These are phyloP conservation scores for Gorsachius magnificus DNA, from an alignment of 2,797 vertebrate species.

Conservation along the genomic window DNA sequence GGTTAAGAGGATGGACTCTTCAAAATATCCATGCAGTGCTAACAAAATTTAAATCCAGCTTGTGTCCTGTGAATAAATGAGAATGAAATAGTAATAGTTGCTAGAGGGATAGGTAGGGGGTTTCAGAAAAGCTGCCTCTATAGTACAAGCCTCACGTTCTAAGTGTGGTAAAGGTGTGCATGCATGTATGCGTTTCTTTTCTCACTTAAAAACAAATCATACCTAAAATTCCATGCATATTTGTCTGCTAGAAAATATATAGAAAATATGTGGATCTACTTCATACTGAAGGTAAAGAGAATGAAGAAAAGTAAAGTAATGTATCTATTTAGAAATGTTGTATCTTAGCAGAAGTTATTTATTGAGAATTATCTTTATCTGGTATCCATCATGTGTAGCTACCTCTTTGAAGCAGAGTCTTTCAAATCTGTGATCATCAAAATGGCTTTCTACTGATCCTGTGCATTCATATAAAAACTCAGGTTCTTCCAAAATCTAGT, in stretches of 20 bases:
- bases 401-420: not conserved
- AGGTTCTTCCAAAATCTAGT: not conserved
- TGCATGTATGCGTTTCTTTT: not conserved
- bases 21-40: not conserved
- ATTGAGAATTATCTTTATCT: not conserved
- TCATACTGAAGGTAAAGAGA: not conserved
- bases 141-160: not conserved
- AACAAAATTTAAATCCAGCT: not conserved
- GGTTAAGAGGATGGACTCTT: not conserved
- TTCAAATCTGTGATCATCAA: not conserved
- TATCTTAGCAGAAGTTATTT: not conserved
- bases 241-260: not conserved
- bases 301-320: not conserved
- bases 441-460: not conserved
- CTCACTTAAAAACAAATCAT: not conserved
- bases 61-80: not conserved
- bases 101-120: not conserved
- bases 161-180: not conserved
- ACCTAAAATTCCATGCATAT: not conserved
- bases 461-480: not conserved
- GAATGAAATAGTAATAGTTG: not conserved
- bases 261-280: not conserved
- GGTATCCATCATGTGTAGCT: not conserved
- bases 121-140: not conserved
- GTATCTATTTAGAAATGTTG: not conserved